These are phyloP conservation scores for Chelonus formosanus DNA, from an alignment of 2,888 invertebrate genomes.

Conservation along the genomic window DNA sequence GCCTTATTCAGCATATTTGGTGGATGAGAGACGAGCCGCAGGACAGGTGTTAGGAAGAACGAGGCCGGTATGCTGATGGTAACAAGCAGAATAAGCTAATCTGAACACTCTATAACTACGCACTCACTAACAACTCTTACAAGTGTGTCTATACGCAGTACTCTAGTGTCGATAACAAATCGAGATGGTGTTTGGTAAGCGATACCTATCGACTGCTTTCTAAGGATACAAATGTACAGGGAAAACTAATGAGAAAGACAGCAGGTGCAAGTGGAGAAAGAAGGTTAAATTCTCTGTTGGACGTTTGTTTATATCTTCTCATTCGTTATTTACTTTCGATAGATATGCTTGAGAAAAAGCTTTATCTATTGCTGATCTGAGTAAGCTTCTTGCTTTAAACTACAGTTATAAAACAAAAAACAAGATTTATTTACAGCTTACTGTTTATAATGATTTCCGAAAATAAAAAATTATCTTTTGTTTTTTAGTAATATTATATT, in stretches of 20 bases:
- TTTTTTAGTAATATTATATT: no score
- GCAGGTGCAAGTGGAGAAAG: slow-evolving; percentile 1
- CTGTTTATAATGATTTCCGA: no score
- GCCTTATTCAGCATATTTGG: slow-evolving; percentile 46
- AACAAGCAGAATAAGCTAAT: slow-evolving; percentile 35
- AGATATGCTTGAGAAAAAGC: no score
- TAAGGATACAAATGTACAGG: slow-evolving; percentile 23
- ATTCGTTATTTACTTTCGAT: neutral
- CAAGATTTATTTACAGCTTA: neutral
- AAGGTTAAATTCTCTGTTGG: slow-evolving; percentile 1
- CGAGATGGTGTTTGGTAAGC: slow-evolving; percentile 31
- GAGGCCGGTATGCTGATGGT: slow-evolving; percentile 29
- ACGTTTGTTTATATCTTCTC: neutral
- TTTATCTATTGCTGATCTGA: no score
- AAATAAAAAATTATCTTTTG: no score
- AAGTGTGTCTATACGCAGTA: slow-evolving; percentile 8
- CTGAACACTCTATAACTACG: slow-evolving; percentile 9
- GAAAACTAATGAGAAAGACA: slow-evolving; percentile 4
- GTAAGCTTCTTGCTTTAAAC: no score
- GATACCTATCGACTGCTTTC: slow-evolving; percentile 34
- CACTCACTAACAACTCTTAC: slow-evolving; percentile 16
- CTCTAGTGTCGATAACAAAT: slow-evolving; percentile 33
- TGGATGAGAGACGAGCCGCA: slow-evolving; percentile 35
- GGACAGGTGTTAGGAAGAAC: slow-evolving; percentile 37
- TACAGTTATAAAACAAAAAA: neutral